phyloP scores from a whole-genome alignment of 2,113 vertebrate species.

The Lonchura striata region DNA sequence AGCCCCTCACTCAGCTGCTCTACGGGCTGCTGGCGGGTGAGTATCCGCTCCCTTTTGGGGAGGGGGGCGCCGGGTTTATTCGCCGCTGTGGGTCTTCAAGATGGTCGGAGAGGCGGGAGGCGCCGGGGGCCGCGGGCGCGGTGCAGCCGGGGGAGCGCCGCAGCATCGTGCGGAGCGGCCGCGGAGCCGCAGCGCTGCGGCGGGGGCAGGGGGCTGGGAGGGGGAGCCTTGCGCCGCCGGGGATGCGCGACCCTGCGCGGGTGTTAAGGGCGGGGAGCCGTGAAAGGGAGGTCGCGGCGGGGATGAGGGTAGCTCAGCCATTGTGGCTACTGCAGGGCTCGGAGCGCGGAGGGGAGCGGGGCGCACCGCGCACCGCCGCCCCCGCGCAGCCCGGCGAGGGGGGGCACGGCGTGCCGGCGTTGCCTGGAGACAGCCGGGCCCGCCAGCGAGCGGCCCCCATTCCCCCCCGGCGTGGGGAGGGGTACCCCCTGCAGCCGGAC shows the following conservation, averaged over 20 bases:
- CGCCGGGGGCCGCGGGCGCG: neutral
- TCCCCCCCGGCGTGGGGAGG: neutral
- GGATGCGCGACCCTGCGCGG: neutral
- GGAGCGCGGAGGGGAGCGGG: neutral
- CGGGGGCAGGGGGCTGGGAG: neutral
- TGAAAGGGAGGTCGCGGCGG: neutral
- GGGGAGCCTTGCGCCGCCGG: neutral
- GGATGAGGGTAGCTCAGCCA: neutral
- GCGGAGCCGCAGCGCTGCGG: conserved; percentile 10
- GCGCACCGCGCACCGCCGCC: neutral
- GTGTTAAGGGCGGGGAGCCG: neutral
- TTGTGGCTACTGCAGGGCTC: neutral
- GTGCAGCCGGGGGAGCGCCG: neutral
- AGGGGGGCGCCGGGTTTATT: neutral
- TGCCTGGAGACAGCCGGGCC: neutral
- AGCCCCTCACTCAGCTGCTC: conserved; percentile 84
- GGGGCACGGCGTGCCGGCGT: neutral
- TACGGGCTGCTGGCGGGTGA: conserved; percentile 90
- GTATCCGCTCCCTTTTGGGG: conserved; percentile 48
- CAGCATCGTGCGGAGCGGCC: neutral
- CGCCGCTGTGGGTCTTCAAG: neutral
- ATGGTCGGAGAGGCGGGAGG: neutral
- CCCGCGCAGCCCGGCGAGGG: neutral
- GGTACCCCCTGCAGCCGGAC: neutral
- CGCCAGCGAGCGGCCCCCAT: neutral